These are phyloP conservation scores for Lithophane semibrunnea DNA, from an alignment of 2,888 invertebrate genomes.

Conservation along the genomic window DNA sequence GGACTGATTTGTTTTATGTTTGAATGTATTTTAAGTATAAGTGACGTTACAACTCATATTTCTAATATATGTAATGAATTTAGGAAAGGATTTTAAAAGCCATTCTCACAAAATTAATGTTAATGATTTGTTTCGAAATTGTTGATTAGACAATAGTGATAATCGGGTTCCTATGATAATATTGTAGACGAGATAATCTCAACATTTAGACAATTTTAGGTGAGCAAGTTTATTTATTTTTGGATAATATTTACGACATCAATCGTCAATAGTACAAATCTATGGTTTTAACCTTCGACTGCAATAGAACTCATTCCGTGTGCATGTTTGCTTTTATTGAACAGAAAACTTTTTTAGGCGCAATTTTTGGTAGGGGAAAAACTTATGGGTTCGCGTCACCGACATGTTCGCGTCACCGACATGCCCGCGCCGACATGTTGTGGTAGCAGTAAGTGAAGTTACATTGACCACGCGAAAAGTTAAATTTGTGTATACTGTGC, in stretches of 20 bases:
- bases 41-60: conserved; percentile 23
- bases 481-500: too few relatives aligned
- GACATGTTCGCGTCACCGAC: too few relatives aligned
- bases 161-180: conserved; percentile 37
- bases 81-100: conserved; percentile 4
- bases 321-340: conserved; percentile 7
- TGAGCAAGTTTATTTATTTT: conserved; percentile 21
- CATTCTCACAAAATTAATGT: conserved; percentile 12
- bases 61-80: conserved; percentile 16
- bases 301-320: conserved; percentile 19
- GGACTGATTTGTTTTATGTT: conserved; percentile 66
- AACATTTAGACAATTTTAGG: neutral
- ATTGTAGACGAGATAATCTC: conserved; percentile 16
- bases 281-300: conserved; percentile 23
- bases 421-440: too few relatives aligned
- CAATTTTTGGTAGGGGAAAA: too few relatives aligned
- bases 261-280: conserved; percentile 19
- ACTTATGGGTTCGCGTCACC: too few relatives aligned
- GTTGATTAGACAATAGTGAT: conserved; percentile 19
- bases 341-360: too few relatives aligned
- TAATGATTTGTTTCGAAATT: neutral
- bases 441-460: too few relatives aligned
- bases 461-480: too few relatives aligned
- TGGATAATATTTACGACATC: conserved; percentile 9
- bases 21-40: conserved; percentile 39